These are phyloP conservation scores for Camponotus floridanus DNA, from an alignment of 1,140 invertebrate genomes.

Conservation along the genomic window DNA sequence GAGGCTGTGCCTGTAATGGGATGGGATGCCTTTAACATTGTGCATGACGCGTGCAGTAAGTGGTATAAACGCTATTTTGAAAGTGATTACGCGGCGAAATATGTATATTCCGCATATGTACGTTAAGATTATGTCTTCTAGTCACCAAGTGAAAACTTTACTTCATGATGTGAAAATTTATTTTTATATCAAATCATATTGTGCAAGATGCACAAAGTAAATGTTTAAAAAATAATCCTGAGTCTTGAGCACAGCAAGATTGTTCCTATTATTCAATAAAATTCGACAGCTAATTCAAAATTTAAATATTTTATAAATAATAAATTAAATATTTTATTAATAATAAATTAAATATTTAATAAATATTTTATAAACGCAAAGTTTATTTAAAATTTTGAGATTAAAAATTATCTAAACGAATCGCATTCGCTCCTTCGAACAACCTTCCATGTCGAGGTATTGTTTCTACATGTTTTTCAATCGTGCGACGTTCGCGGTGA, in stretches of 20 bases:
- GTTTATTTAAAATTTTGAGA: not conserved
- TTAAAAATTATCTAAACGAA: not conserved
- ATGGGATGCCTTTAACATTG: conserved; percentile 42
- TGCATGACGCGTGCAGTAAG: conserved; percentile 39
- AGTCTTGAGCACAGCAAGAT: not conserved
- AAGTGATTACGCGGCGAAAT: conserved; percentile 43
- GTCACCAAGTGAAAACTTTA: not conserved
- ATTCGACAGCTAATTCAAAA: not conserved
- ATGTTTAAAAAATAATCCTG: not conserved
- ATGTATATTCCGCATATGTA: not conserved
- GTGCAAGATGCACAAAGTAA: not conserved
- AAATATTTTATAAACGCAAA: not conserved
- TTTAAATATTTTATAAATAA: not conserved
- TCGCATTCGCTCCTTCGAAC: not conserved
- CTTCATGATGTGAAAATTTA: not conserved
- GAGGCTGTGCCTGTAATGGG: conserved; percentile 17
- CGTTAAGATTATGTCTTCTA: not conserved
- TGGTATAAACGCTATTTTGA: conserved; percentile 40
- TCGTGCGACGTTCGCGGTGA: not conserved
- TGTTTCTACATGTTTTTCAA: not conserved
- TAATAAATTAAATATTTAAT: no score
- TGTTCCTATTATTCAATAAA: not conserved
- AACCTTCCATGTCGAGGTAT: not conserved
- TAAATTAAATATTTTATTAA: no score
- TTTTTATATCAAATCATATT: not conserved